Base-by-base conservation (phyloP, 2,113 vertebrate species). In the Rhynchopsitta pachyrhyncha region DNA sequence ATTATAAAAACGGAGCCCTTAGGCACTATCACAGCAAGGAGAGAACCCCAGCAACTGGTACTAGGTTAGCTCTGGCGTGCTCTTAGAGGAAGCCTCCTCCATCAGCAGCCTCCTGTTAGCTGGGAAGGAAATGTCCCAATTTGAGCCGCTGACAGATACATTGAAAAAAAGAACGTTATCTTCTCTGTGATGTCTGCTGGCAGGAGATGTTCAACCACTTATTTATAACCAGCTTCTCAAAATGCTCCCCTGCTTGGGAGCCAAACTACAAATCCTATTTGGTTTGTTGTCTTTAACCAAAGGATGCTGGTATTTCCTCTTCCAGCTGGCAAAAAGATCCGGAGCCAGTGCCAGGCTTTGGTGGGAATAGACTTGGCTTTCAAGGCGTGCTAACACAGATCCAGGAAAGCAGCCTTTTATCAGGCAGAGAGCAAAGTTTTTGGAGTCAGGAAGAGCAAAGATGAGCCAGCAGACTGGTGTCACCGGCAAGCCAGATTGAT, bases 211-310 rank as follows among this genome's bases (percentile, higher is more conserved):
- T 94, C 92, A 95, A 92, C 88, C 92, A 87, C 87, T 94, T 96
- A 95, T 96, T 94, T 96, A 94, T 96, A 97, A 96, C 95, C 84
- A 95, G 91, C 95, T 96, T 96, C 93, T 81, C 35, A 0, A 96
- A 96, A 97, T 66, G 88, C 95, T 89, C 93, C 82, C 91, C 86
- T 82, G 88, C 86, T 93, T 93, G 91, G 88, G 94, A 95, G 92
- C 88, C 81, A 96, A 92, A 67, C 81, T 93, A 89, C 93, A 96
- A 96, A 96, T 93, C 74, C 95, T 93, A 77, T 95, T 96, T 96
- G 96, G 96, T 94, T 96, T 97, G 96, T 96, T 96, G 90, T 93
- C 94, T 95, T 95, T 94, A 96, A 97, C 92, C 92, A 96, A 96
- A 96, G 95, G 86, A 95, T 95, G 86, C 95, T 1, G 46, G 67